Percentiles rank a stretch among this genome's conserved stretches.
phyloP scores from a whole-genome alignment of 37 sponge, comb jelly and placozoan genomes.

The Cladorhizidae sp. region DNA sequence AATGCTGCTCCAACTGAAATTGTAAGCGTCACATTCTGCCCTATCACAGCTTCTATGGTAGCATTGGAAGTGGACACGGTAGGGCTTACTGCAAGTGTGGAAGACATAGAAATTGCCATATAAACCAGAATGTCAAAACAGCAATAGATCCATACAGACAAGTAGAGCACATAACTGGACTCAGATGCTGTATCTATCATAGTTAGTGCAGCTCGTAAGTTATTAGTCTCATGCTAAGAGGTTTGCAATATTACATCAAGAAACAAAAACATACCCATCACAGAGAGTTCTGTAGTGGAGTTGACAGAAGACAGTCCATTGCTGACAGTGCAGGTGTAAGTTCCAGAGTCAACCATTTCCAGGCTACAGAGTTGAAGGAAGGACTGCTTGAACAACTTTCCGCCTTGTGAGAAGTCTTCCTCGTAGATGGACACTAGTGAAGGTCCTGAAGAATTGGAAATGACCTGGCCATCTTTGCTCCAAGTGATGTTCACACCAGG shows the following conservation, averaged over 20 bases:
- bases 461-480: constrained; percentile 9
- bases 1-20: not conserved
- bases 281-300: constrained; percentile 12
- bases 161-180: no score
- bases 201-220: no score
- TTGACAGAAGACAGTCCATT: not conserved
- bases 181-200: no score
- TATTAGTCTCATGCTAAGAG: no score
- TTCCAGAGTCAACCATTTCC: not conserved
- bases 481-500: constrained; percentile 21
- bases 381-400: constrained; percentile 18
- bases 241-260: no score
- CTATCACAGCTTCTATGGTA: not conserved
- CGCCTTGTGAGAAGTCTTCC: not conserved
- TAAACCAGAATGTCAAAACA: no score
- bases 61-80: not conserved
- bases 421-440: constrained; percentile 9
- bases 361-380: constrained; percentile 18
- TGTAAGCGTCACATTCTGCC: not conserved
- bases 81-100: no score
- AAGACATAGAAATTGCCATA: no score
- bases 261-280: not conserved
- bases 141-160: no score
- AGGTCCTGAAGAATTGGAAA: constrained; percentile 21
- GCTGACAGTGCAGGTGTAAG: constrained; percentile 14